These are phyloP conservation scores for Geococcyx californianus DNA, from an alignment of 2,113 vertebrate species.

Conservation along the genomic window DNA sequence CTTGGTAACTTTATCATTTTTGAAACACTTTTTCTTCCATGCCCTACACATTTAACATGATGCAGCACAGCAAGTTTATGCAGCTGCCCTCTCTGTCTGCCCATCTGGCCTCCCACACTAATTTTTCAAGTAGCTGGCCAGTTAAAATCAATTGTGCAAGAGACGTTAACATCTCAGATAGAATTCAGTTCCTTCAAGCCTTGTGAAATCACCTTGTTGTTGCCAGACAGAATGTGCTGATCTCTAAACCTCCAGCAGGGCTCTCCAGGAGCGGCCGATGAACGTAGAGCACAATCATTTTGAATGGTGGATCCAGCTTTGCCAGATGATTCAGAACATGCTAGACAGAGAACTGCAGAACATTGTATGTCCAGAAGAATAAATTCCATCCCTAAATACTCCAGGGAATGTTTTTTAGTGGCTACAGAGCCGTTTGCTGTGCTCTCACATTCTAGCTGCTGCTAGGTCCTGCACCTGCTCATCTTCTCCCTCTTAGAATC, in stretches of 20 bases:
- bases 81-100: not conserved
- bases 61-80: not conserved
- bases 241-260: not conserved
- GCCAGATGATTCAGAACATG: not conserved
- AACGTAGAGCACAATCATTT: not conserved
- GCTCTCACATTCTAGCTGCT: not conserved
- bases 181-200: not conserved
- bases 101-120: not conserved
- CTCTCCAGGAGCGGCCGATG: not conserved
- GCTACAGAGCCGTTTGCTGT: not conserved
- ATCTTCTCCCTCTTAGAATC: not conserved
- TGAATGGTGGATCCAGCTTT: not conserved
- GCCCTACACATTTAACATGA: not conserved
- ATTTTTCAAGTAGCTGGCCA: not conserved
- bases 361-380: not conserved
- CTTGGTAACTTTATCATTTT: not conserved
- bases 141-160: not conserved
- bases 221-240: not conserved
- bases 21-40: not conserved
- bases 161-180: not conserved
- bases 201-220: not conserved
- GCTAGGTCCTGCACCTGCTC: not conserved
- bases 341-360: not conserved
- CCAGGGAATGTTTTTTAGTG: not conserved
- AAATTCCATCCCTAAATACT: not conserved